Conservation (phyloP, 2,797 vertebrate genomes). For the Sebastes dallii region DNA sequence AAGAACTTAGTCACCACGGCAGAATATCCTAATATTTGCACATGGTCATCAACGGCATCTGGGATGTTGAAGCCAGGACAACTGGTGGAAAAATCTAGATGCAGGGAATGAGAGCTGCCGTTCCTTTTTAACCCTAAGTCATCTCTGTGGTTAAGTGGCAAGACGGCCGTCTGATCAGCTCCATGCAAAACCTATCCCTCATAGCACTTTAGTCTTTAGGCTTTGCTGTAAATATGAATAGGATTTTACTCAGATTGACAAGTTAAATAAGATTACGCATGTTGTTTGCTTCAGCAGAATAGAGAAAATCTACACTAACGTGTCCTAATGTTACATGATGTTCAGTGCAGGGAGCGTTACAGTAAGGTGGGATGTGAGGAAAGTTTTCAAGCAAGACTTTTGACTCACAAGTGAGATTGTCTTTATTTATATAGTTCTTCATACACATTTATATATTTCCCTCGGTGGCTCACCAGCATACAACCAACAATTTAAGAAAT, state of each 20-base stretch:
- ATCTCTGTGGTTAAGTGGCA: constrained; percentile 6
- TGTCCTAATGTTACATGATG: background rate
- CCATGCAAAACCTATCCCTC: background rate
- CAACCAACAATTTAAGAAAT: background rate
- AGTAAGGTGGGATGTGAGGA: background rate
- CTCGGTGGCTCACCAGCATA: background rate
- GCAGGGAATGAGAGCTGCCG: background rate
- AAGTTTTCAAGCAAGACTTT: background rate
- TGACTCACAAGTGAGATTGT: background rate
- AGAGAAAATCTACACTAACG: background rate
- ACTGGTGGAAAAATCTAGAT: constrained; percentile 27
- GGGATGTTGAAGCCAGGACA: background rate
- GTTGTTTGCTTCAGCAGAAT: background rate
- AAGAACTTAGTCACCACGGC: background rate
- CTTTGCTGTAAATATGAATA: background rate
- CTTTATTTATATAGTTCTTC: constrained; percentile 2
- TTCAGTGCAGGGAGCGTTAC: background rate
- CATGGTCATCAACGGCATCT: background rate
- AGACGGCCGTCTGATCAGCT: background rate
- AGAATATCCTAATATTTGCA: constrained; percentile 29
- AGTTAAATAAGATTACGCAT: background rate
- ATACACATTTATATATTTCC: background rate
- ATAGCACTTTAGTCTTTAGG: background rate
- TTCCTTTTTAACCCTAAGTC: background rate
- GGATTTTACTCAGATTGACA: background rate